Evolutionary conservation across 2,888 invertebrate species (phyloP), one percentile per base, ranked within the genome.

Genomic region (Parnassius apollo): DNA sequence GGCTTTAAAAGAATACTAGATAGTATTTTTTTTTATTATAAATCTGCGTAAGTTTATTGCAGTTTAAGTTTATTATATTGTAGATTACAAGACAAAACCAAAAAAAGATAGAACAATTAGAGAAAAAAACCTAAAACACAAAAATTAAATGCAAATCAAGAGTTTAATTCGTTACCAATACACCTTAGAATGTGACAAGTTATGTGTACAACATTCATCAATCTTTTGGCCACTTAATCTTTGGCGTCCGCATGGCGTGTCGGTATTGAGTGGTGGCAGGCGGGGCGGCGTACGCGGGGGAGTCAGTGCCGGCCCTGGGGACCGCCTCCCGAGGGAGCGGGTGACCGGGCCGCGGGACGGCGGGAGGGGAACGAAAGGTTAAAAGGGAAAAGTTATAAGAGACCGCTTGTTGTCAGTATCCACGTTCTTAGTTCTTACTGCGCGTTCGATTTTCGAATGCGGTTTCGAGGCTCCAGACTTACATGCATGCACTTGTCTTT

Each of bases 371-470:
- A 79, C 82, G 86, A 88, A 91, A 91, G 91, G 91, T 90, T 91
- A 90, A 91, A 91, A 91, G 91, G 91, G 89, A 90, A 90, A 91
- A 91, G 90, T 91, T 90, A 90, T 89, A 91, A 91, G 88, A 87
- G 91, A 89, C 88, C 88, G 88, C 88, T 88, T 86, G 90, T 88
- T 88, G 88, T 86, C 83, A 83, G 85, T 80, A 80, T 92, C 89
- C 79, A 78, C 80, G 80, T 83, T 83, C 82, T 84, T 82, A 81
- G 80, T 83, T 83, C 82, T 84, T 82, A 81, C 81, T 82, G 73
- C 70, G 73, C 69, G 69, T 72, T 85, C 86, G 87, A 84, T 87
- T 85, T 83, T 79, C 81, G 80, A 82, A 83, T 85, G 80, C 79
- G 80, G 76, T 80, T 81, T 82, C 60, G 46, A 64, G 50, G 49